Conservation (phyloP, 2,113 vertebrate genomes). For the Tachycineta bicolor region DNA sequence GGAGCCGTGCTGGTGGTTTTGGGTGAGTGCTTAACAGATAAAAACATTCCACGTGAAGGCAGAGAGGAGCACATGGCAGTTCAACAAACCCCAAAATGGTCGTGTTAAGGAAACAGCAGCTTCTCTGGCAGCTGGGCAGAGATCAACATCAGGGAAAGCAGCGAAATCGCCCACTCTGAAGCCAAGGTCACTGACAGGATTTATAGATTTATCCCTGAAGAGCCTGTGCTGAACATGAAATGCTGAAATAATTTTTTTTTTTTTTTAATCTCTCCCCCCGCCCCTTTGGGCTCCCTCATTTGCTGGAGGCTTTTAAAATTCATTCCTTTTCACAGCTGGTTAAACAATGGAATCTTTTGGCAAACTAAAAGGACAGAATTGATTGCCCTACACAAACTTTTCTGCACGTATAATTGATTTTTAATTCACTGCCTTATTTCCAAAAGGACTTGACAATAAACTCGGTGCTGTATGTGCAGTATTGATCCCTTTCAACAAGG, state of each 20-base stretch:
- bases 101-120: background rate
- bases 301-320: slow-evolving; percentile 66
- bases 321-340: slow-evolving; percentile 65
- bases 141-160: background rate
- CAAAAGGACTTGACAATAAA: slow-evolving; percentile 65
- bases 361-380: slow-evolving; percentile 69
- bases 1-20: background rate
- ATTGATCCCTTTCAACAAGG: slow-evolving; percentile 53
- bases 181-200: slow-evolving; percentile 78
- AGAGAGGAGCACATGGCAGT: background rate
- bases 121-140: slow-evolving; percentile 15
- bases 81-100: background rate
- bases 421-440: slow-evolving; percentile 73
- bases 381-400: slow-evolving; percentile 68
- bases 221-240: slow-evolving; percentile 59
- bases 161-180: background rate
- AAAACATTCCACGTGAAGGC: background rate
- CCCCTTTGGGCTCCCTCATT: slow-evolving; percentile 42
- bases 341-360: slow-evolving; percentile 71
- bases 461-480: slow-evolving; percentile 10
- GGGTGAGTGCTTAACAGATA: background rate
- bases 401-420: slow-evolving; percentile 73
- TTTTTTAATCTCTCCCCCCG: background rate
- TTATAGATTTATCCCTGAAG: slow-evolving; percentile 80
- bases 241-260: slow-evolving; percentile 10